Base-by-base conservation (phyloP, 2,797 vertebrate genomes). In the Coregonus sp. region DNA sequence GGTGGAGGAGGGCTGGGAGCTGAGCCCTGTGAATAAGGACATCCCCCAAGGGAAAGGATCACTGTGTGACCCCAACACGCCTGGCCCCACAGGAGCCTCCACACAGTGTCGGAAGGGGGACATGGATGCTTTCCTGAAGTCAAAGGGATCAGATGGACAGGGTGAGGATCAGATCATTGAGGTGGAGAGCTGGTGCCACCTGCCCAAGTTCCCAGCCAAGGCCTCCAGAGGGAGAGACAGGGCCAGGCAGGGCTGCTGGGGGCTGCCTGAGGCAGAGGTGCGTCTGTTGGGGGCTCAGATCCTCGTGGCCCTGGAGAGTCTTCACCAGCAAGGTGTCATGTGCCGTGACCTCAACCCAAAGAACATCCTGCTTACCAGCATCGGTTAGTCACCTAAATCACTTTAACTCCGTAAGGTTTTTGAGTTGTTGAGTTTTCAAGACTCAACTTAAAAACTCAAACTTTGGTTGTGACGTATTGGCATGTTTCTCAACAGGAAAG, bases 321-420 rank as follows among this genome's bases (percentile, higher is more conserved):
- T 99, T 79, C 98, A 99, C 68, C 93, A 99, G 82, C 97, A 99
- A 86, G 97, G 97, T 29, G 90, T 99, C 40, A 73, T 99, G 76
- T 99, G 98, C 90, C 94, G 92, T 72, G 98, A 99, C 81, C 96
- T 99, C 82, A 99, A 97, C 81, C 98, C 98, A 14, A 95, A 93
- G 86, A 99, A 99, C 78, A 83, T 99, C 82, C 94, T 99, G 29
- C 93, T 99, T 72, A 96, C 95, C 75, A 91, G 90, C 84, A 94
- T 93, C 0, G 97, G 98, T 99, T 90, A 89, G 95, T 90, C 51
- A 35, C 4, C 59, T 3, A 51, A 20, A 72, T 18, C 5, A 11
- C 18, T 29, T 20, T 63, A 3, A 61, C 33, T 72, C 33, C 9
- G 40, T 37, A 61, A 31, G 33, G 31, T 16, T 12, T 68, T 25